Base-by-base conservation (phyloP, 2,797 vertebrate species). In the Cynopterus sphinx region DNA sequence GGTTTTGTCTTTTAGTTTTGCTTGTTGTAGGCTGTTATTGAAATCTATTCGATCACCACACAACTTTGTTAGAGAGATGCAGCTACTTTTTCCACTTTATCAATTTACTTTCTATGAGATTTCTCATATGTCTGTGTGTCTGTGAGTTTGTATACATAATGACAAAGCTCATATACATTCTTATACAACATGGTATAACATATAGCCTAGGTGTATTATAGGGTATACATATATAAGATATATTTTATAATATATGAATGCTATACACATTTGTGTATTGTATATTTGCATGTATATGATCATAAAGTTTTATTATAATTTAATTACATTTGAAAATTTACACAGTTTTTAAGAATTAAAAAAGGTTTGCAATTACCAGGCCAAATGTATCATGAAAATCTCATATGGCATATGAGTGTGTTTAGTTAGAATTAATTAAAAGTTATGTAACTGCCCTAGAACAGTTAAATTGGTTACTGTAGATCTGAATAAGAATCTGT, bases 381-480 rank as follows among this genome's bases (percentile, higher is more conserved):
- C 57, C 6, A 82, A 73, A 59, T 70, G 13, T 94, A 55, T 86
- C n/a, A 55, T 49, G 41, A 70, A 82, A 78, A 28, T 59, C 12
- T 16, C 16, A 15, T 57, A 28, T 63, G 16, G 91, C 36, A 39
- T 68, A 28, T 84, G 19, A 33, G 3, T 87, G 10, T 78, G 13
- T 90, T 89, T 85, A 85, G 65, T 73, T 63, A n/a, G 26, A 94
- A 90, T 63, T 65, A 75, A 87, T 70, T 84, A 49, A 67, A 85
- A 96, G 63, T 3, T 57, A 13, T 71, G 2, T 39, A 31, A 10
- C 59, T 81, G 21, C 12, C 49, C 21, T 90, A 77, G 24, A 88
- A 86, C 5, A 61, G 28, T 19, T 55, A 39, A 57, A 22, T 10
- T 83, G 21, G 85, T 84, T 70, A 41, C 39, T 75, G 1, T 85